Conservation (phyloP, 2,113 vertebrate species). For the Stictonetta naevosa region DNA sequence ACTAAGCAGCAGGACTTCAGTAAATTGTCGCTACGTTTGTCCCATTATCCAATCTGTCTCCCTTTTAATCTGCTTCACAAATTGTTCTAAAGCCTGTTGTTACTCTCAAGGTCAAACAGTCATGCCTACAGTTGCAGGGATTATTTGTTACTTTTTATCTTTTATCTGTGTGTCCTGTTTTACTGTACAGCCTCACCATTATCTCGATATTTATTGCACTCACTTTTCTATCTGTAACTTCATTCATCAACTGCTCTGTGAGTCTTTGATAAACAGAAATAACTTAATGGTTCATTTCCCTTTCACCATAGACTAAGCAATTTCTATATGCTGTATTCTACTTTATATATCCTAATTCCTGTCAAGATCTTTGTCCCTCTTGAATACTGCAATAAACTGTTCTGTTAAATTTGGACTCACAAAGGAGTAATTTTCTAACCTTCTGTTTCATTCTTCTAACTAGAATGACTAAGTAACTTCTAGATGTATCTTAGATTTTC, state of each 20-base stretch:
- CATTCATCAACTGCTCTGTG: not conserved
- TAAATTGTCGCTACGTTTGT: not conserved
- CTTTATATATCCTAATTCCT: not conserved
- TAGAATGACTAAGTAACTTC: not conserved
- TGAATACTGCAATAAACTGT: not conserved
- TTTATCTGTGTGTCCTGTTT: not conserved
- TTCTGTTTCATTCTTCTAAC: not conserved
- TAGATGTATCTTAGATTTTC: not conserved
- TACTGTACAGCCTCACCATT: not conserved
- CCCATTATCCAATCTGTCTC: not conserved
- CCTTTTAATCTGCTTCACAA: not conserved
- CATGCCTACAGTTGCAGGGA: not conserved
- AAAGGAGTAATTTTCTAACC: not conserved
- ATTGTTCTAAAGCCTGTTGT: not conserved
- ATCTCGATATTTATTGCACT: not conserved
- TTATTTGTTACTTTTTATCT: not conserved
- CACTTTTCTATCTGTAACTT: not conserved
- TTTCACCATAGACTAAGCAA: not conserved
- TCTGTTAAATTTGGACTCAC: not conserved
- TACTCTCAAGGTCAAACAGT: not conserved
- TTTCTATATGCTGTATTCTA: not conserved
- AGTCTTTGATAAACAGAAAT: not conserved
- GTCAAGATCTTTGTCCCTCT: not conserved
- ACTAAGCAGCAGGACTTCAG: not conserved
- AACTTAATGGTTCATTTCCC: not conserved